These are phyloP conservation scores for Tetranychus piercei DNA, from an alignment of 2,888 invertebrate species.

Conservation along the genomic window DNA sequence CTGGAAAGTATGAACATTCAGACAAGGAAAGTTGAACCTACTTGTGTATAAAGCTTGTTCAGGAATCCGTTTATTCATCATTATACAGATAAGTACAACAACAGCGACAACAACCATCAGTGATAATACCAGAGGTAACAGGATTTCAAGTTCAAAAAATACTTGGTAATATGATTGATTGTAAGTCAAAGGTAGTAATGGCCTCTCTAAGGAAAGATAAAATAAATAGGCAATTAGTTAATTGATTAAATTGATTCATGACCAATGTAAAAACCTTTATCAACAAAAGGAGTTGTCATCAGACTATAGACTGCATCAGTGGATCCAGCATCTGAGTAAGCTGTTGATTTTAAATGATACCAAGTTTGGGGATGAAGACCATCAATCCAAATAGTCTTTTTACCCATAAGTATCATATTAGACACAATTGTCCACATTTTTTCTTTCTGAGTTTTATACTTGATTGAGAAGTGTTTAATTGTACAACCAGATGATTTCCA, in stretches of 20 bases:
- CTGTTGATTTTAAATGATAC: constrained; percentile 6
- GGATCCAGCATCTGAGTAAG: constrained; percentile 4
- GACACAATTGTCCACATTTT: constrained; percentile 8
- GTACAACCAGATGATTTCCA: constrained; percentile 26
- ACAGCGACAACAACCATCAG: constrained; percentile 24
- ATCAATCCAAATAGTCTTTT: constrained; percentile 10
- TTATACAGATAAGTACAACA: constrained; percentile 22
- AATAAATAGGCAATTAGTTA: not conserved
- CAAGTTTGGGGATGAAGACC: constrained; percentile 8
- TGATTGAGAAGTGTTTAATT: constrained; percentile 24
- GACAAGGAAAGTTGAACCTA: not conserved
- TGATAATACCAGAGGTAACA: constrained; percentile 23
- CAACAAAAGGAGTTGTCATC: not conserved
- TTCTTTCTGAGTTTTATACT: constrained; percentile 18
- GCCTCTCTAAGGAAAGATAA: not conserved
- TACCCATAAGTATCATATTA: not conserved
- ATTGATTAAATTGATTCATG: too few relatives aligned
- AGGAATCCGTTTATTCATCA: constrained; percentile 23
- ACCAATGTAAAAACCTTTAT: not conserved
- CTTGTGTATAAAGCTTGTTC: constrained; percentile 23
- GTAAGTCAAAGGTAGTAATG: not conserved
- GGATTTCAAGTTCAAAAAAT: constrained; percentile 23
- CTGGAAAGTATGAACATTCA: not conserved
- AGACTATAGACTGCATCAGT: constrained; percentile 11
- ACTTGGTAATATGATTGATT: constrained; percentile 6